Conservation (phyloP, 2,113 vertebrate species). For the Potamarius usumacintae region DNA sequence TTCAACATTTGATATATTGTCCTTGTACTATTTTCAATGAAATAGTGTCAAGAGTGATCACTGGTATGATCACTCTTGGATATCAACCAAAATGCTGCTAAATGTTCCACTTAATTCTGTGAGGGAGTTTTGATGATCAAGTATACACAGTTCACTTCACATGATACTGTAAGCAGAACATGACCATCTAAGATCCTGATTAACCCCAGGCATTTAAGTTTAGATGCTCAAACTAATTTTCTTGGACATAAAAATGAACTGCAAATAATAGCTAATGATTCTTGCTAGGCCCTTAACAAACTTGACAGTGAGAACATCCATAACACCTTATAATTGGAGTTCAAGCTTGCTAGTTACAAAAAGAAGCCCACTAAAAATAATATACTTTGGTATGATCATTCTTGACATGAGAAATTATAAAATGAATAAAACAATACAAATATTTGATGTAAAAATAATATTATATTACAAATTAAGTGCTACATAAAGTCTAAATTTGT, state of each 20-base stretch:
- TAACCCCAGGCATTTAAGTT: neutral
- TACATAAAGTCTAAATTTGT: neutral
- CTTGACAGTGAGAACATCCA: neutral
- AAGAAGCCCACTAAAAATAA: neutral
- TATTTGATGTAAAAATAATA: neutral
- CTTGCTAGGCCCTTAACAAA: neutral
- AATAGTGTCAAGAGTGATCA: no score
- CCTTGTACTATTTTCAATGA: no score
- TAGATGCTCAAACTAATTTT: neutral
- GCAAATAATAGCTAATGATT: neutral
- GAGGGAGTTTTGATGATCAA: neutral
- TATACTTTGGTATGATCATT: neutral
- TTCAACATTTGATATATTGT: no score
- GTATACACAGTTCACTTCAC: neutral
- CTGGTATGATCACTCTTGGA: neutral
- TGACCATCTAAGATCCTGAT: neutral
- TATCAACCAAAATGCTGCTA: conserved; percentile 18
- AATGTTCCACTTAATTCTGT: conserved; percentile 12
- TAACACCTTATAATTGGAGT: neutral
- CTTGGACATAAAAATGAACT: neutral
- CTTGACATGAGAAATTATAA: neutral
- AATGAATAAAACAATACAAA: neutral
- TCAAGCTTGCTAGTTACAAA: neutral
- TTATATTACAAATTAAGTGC: neutral
- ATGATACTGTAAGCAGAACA: neutral